Evolutionary conservation across 2,888 invertebrate genomes (phyloP), one percentile per base, ranked within the genome.

Genomic region (Alviniconcha strummeri): DNA sequence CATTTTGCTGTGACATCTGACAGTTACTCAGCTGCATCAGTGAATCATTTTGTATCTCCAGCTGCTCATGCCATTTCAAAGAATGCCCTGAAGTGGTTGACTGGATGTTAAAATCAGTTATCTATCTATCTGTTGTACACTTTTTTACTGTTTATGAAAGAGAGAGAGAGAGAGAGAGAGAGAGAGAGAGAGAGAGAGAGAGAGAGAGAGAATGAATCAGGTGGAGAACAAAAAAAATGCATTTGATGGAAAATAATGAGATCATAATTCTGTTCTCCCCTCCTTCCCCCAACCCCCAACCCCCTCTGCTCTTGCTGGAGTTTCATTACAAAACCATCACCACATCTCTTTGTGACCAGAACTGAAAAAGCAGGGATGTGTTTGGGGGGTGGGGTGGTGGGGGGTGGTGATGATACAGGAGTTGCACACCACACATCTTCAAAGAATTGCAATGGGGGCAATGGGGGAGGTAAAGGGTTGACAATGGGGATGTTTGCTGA

Each of bases 161-260:
- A 64, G 64, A 15, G 64, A 64, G 64, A 15, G 64, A 64, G 64
- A 64, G 64, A 64, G 64, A 64, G 64, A 64, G 64, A 64, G 64
- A 64, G 64, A 64, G 64, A 64, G 64, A 64, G 64, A 64, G 64
- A 64, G 64, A 64, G 64, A 64, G 64, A 64, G 64, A 64, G 64
- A 64, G 64, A 64, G 64, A 64, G 64, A 4, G 1, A n/a, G n/a
- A n/a, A n/a, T n/a, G n/a, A 1, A 15, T 13, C 11, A 64, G 64
- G 15, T 9, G 15, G 64, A 64, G 64, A 64, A 60, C 7, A 7
- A 36, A 36, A 0, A 36, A 36, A 36, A 36, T 36, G 36, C 36
- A 36, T 36, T 36, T 36, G 0, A 36, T 36, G 36, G 3, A 36
- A 36, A 36, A 36, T 36, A 36, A 36, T 36, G 36, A 36, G 36